Conservation (phyloP, 2,113 vertebrate species). For the Serinus canaria region DNA sequence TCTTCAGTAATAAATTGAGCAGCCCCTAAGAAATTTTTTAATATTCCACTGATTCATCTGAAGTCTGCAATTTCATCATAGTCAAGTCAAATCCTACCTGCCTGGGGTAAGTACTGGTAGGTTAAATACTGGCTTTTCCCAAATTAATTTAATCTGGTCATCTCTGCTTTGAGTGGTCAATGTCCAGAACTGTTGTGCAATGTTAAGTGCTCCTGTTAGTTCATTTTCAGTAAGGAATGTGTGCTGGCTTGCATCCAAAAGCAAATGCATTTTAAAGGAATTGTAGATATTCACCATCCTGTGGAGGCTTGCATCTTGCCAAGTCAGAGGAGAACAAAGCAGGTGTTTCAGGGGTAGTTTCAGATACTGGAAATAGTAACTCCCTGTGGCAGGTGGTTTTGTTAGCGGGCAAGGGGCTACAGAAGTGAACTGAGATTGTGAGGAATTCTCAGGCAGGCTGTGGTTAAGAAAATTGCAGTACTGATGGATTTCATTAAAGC, state of each 20-base stretch:
- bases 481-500: not conserved
- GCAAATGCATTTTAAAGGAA: not conserved
- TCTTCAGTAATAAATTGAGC: not conserved
- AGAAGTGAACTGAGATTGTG: not conserved
- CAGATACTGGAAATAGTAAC: not conserved
- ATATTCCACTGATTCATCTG: not conserved
- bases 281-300: not conserved
- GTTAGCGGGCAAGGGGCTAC: not conserved
- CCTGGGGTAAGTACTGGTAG: not conserved
- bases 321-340: not conserved
- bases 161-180: not conserved
- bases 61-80: not conserved
- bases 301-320: not conserved
- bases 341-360: not conserved
- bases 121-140: not conserved
- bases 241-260: not conserved
- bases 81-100: not conserved
- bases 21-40: not conserved
- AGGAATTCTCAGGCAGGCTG: not conserved
- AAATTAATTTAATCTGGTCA: not conserved
- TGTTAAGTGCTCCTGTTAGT: not conserved
- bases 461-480: not conserved
- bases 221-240: not conserved
- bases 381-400: not conserved
- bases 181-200: not conserved